These are phyloP conservation scores for Scophthalmus maximus DNA, from an alignment of 2,113 vertebrate genomes.

Conservation along the genomic window DNA sequence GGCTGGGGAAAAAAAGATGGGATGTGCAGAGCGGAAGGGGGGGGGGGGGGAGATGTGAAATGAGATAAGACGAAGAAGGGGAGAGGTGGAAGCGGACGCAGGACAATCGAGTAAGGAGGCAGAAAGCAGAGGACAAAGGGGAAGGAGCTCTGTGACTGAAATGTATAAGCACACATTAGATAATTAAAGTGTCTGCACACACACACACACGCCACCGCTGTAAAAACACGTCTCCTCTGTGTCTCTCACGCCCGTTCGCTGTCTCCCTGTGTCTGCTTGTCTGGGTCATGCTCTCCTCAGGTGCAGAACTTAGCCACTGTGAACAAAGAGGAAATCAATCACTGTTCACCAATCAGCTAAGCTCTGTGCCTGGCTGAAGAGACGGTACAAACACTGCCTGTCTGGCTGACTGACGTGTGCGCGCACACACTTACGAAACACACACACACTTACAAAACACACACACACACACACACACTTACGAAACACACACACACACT, in stretches of 20 bases:
- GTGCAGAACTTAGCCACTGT: constrained; percentile 99
- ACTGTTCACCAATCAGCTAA: constrained; percentile 99
- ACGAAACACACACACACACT: background rate
- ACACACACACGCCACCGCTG: constrained; percentile 1
- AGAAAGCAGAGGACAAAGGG: constrained; percentile 13
- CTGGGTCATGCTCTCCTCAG: constrained; percentile 90
- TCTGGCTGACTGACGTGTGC: constrained; percentile 5
- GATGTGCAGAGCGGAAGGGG: background rate
- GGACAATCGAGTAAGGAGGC: background rate
- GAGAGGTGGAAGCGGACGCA: constrained; percentile 8
- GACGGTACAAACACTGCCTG: constrained; percentile 75
- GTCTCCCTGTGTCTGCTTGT: constrained; percentile 76
- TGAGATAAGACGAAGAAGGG: constrained; percentile 19
- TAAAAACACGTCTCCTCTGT: constrained; percentile 23
- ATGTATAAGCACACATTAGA: constrained; percentile 27
- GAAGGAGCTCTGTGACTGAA: constrained; percentile 13
- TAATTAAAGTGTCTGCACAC: constrained; percentile 5
- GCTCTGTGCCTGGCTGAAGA: constrained; percentile 98
- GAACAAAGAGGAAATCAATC: constrained; percentile 99
- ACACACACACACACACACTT: background rate
- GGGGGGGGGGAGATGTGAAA: background rate
- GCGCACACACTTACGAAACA: background rate
- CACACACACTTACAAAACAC: no score
- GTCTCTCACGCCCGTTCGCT: constrained; percentile 21
- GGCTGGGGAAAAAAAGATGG: background rate